Conservation (phyloP, 2,888 invertebrate species). For the Thecocarcelia acutangulata region DNA sequence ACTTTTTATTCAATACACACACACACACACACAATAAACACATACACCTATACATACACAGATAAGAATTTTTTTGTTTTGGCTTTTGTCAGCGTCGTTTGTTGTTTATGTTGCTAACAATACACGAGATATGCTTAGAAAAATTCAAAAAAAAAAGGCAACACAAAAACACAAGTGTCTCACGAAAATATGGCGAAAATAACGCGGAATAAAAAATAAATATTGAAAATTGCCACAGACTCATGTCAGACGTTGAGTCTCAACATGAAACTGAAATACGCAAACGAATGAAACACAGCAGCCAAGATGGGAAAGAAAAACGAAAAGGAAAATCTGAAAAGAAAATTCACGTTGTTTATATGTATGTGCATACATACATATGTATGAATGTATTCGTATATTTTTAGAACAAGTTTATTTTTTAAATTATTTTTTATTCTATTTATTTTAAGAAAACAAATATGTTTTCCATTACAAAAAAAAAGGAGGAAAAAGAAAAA, state of each 20-base stretch:
- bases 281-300: not conserved
- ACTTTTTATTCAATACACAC: slow-evolving; percentile 30
- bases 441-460: too few species aligned
- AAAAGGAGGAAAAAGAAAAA: too few species aligned
- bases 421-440: too few species aligned
- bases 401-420: too few species aligned
- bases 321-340: too few species aligned
- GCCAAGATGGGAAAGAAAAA: too few species aligned
- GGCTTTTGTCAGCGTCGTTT: slow-evolving; percentile 20
- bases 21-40: not conserved
- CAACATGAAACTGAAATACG: slow-evolving; percentile 36
- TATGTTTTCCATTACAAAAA: too few species aligned
- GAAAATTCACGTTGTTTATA: too few species aligned
- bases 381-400: too few species aligned
- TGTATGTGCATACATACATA: too few species aligned
- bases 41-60: not conserved
- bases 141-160: not conserved
- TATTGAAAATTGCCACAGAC: slow-evolving; percentile 56
- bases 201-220: slow-evolving; percentile 45
- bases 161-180: slow-evolving; percentile 35
- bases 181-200: slow-evolving; percentile 19
- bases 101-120: slow-evolving; percentile 50
- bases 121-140: slow-evolving; percentile 42
- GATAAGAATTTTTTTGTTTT: slow-evolving; percentile 8
- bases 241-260: slow-evolving; percentile 69